Base-by-base conservation (phyloP, 2,113 vertebrate species). In the Gila orcuttii region DNA sequence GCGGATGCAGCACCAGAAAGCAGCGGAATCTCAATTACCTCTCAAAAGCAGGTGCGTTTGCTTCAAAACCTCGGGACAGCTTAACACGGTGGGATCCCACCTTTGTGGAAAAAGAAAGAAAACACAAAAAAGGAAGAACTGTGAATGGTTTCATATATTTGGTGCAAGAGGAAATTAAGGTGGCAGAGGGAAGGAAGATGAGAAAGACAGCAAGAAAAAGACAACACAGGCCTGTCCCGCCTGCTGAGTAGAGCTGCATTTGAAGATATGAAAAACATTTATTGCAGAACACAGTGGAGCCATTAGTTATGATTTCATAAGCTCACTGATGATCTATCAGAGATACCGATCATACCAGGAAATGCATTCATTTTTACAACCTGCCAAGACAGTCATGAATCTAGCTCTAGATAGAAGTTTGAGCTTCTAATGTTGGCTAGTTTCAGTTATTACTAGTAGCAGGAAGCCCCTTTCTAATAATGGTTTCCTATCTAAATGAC, bases 21-120 rank as follows among this genome's bases (percentile, higher is more conserved):
- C 74, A 82, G 64, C 68, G 59, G n/a, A 75, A 85, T 33, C 64
- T 84, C 45, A 87, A 90, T 92, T 93, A 99, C 98, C 98, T 98
- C 92, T 99, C 97, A 93, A 99, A 99, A 76, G 98, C 98, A 17
- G 98, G 98, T 9, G 98, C 98, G 12, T 99, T 99, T 0, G 97
- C 97, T 92, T 99, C 98, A 79, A 99, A 99, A 57, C 98, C 98
- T 75, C 98, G 94, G 59, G 98, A 99, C 93, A 99, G 97, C 89
- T 98, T 97, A 86, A 99, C 98, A 83, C 98, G 97, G 91, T 99
- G 98, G n/a, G 98, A 99, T 86, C 98, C 98, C 71, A 99, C 98
- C 98, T 99, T 86, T 31, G 52, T 28, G 42, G 31, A 31, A 33
- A 87, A 74, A 88, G 15, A 12, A 11, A 80, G 25, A 86, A n/a